Evolutionary conservation across 1,140 invertebrate species (phyloP), one percentile per base, ranked within the genome.

Genomic region (Venustaconcha ellipsiformis): DNA sequence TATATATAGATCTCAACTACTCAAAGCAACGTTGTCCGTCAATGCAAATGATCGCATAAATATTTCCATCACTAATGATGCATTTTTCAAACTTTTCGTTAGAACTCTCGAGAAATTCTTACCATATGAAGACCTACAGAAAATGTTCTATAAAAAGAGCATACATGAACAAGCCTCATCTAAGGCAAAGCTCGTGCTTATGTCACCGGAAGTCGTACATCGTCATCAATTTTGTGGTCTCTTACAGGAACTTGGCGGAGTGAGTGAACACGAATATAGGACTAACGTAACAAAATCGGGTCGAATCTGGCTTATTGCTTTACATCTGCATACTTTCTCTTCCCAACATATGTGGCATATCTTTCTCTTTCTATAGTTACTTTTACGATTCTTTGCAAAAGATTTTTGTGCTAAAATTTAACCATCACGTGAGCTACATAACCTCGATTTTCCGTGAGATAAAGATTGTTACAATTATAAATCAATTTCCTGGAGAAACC

Each of bases 181-280:
- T 37, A 37, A 2, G 37, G 37, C 4, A 37, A 37, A 37, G 37
- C 37, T 6, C 37, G 37, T 37, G 37, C 8, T 4, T 37, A 37
- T 8, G 37, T 37, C 37, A 70, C 74, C 68, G 75, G 75, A 77
- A 68, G 65, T 67, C 64, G 63, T 72, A 72, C 57, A 72, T 79
- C 78, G 80, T 80, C 79, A 82, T 74, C 76, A 62, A 58, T 66
- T 76, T 72, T 4, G 72, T 78, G 76, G 70, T 67, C 78, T 80
- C 77, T 85, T 85, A 79, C 77, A 74, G 63, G 67, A 66, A 56
- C 63, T 70, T 74, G 72, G 72, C 79, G 80, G 81, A 70, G 83
- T 82, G 66, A 78, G 83, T 82, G 70, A 57, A 58, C 55, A 57
- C 30, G 68, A 20, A 65, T 55, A 63, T 71, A 58, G 63, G 69